A percentile compares a stretch with the other conserved stretches of the same genome.
Conservation (phyloP, 2,797 vertebrate species). For the Galaxias olidus region DNA sequence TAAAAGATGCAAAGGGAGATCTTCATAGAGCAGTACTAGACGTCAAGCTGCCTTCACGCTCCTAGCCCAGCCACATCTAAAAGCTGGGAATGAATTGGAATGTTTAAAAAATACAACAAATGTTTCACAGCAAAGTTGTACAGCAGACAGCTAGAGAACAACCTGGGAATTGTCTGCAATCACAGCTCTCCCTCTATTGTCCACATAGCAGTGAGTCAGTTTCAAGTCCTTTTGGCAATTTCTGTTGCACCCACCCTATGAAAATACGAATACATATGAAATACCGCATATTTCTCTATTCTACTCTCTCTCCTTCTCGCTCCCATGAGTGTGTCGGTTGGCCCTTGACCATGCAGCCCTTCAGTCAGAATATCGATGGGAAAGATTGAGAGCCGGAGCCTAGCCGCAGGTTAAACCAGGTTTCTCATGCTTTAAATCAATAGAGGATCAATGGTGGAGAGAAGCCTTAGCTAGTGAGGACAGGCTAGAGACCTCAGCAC, state of each 20-base stretch:
- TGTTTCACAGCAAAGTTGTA: too few relatives aligned
- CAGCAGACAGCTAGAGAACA: too few relatives aligned
- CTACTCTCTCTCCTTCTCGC: conserved; percentile 7
- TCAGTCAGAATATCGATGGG: conserved; percentile 60
- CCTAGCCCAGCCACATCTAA: not conserved
- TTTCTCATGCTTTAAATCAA: conserved; percentile 72
- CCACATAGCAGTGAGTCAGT: too few relatives aligned
- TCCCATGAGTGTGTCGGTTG: conserved; percentile 11
- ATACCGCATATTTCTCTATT: conserved; percentile 4
- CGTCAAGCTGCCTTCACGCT: conserved; percentile 24
- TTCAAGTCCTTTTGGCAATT: too few relatives aligned
- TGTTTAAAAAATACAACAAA: too few relatives aligned
- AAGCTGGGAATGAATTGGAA: too few relatives aligned
- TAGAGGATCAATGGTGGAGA: conserved; percentile 66
- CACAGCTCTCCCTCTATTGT: too few relatives aligned
- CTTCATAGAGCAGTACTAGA: conserved; percentile 53
- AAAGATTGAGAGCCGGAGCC: conserved; percentile 40
- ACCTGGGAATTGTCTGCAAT: too few relatives aligned
- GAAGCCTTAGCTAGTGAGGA: conserved; percentile 8
- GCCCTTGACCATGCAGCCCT: conserved; percentile 39
- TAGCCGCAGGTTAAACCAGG: conserved; percentile 55
- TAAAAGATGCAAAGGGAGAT: conserved; percentile 55
- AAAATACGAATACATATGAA: too few relatives aligned
- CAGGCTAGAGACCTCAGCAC: conserved; percentile 65
- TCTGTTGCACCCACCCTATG: too few relatives aligned